These are phyloP conservation scores for Bos javanicus DNA, from an alignment of 2,113 vertebrate species.

Conservation along the genomic window DNA sequence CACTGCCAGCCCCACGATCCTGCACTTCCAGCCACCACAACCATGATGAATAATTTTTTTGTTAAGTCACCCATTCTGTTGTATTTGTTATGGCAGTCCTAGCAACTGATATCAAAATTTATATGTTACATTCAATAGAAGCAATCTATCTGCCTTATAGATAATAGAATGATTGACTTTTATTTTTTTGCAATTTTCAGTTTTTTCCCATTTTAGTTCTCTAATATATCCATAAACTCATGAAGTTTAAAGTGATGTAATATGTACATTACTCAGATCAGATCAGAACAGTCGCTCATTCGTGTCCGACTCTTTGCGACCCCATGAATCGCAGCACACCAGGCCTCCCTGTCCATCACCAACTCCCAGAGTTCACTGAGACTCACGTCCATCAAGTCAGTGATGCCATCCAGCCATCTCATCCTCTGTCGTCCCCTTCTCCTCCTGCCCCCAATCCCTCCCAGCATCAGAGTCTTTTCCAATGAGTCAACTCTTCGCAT, in stretches of 20 bases:
- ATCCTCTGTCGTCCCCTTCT: too few relatives aligned
- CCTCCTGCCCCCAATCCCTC: too few relatives aligned
- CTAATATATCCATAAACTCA: not conserved
- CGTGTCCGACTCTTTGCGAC: too few relatives aligned
- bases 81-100: not conserved
- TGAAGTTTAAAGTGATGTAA: not conserved
- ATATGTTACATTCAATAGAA: not conserved
- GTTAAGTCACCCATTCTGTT: too few relatives aligned
- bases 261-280: not conserved
- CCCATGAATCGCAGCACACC: too few relatives aligned
- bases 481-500: too few relatives aligned
- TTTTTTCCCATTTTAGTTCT: not conserved
- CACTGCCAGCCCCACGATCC: rapidly evolving
- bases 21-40: not conserved
- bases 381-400: too few relatives aligned
- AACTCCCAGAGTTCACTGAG: too few relatives aligned
- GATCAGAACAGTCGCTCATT: too few relatives aligned
- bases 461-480: too few relatives aligned
- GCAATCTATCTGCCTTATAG: not conserved
- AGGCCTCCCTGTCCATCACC: too few relatives aligned
- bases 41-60: not conserved
- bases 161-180: not conserved
- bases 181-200: not conserved
- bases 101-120: not conserved
- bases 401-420: too few relatives aligned